These are phyloP conservation scores for Cyprinodon variegatus DNA, from an alignment of 2,113 vertebrate species.

Conservation along the genomic window DNA sequence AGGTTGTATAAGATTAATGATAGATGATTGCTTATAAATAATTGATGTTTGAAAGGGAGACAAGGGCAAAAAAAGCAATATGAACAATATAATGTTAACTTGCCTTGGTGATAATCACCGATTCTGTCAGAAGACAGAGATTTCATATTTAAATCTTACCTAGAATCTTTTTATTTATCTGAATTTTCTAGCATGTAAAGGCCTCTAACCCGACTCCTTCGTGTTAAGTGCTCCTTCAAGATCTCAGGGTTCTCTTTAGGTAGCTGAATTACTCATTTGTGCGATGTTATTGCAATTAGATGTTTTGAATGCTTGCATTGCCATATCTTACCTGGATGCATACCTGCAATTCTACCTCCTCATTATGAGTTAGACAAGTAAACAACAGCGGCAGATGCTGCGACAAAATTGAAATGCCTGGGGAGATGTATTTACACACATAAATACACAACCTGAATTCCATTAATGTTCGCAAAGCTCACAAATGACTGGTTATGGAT, in stretches of 20 bases:
- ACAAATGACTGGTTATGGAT: slow-evolving; percentile 65
- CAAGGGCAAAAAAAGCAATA: slow-evolving; percentile 43
- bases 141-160: slow-evolving; percentile 63
- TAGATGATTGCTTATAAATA: slow-evolving; percentile 67
- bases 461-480: slow-evolving; percentile 62
- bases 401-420: slow-evolving; percentile 62
- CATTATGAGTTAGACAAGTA: slow-evolving; percentile 71
- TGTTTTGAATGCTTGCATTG: slow-evolving; percentile 60
- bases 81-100: slow-evolving; percentile 51
- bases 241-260: slow-evolving; percentile 66
- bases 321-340: slow-evolving; percentile 63
- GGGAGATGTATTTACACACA: slow-evolving; percentile 59
- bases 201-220: slow-evolving; percentile 67
- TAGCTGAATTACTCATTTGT: slow-evolving; percentile 76
- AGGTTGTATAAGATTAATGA: slow-evolving; percentile 69
- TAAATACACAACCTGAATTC: slow-evolving; percentile 58
- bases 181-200: slow-evolving; percentile 60
- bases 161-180: slow-evolving; percentile 47
- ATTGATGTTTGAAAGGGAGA: slow-evolving; percentile 43
- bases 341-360: slow-evolving; percentile 58
- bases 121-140: slow-evolving; percentile 30
- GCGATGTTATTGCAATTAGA: slow-evolving; percentile 81
- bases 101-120: slow-evolving; percentile 32
- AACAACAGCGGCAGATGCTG: slow-evolving; percentile 54
- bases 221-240: slow-evolving; percentile 65